Percentiles rank a stretch among this genome's conserved stretches.
These are phyloP conservation scores for Hipposideros armiger DNA, from an alignment of 2,113 vertebrate species.

Conservation along the genomic window DNA sequence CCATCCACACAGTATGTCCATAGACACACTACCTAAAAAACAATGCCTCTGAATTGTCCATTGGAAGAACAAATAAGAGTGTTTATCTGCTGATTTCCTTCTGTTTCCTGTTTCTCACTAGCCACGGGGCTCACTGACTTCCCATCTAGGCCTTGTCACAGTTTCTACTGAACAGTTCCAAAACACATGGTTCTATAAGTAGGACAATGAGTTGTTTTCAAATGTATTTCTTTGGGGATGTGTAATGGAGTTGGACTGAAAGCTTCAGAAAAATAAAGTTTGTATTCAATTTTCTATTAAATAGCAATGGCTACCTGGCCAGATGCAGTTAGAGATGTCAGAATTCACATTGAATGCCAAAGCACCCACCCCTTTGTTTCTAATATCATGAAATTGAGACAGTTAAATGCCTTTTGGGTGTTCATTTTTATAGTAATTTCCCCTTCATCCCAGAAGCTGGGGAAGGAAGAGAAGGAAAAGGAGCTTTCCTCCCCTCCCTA, in stretches of 20 bases:
- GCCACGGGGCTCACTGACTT: background rate
- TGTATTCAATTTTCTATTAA: slow-evolving; percentile 8
- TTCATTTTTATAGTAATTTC: slow-evolving; percentile 62
- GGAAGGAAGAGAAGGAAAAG: background rate
- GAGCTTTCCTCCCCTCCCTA: background rate
- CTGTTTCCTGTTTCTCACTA: background rate
- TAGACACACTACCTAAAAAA: background rate
- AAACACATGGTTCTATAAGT: background rate
- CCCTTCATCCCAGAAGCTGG: background rate
- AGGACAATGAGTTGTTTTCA: slow-evolving; percentile 2
- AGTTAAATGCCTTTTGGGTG: background rate
- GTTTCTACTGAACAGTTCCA: background rate
- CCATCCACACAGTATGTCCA: background rate
- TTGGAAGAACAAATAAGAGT: background rate
- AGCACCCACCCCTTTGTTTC: slow-evolving; percentile 6
- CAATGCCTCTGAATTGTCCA: background rate
- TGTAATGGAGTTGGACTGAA: background rate
- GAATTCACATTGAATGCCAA: slow-evolving; percentile 10
- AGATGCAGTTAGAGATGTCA: background rate
- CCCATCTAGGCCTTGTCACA: background rate
- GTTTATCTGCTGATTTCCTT: background rate
- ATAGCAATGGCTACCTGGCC: background rate
- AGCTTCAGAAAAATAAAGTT: slow-evolving; percentile 49
- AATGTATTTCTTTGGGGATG: background rate
- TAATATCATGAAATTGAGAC: slow-evolving; percentile 37